Evolutionary conservation across 2,113 vertebrate species (phyloP), one percentile per base, ranked within the genome.

Genomic region (Chlorodrepanis virens): DNA sequence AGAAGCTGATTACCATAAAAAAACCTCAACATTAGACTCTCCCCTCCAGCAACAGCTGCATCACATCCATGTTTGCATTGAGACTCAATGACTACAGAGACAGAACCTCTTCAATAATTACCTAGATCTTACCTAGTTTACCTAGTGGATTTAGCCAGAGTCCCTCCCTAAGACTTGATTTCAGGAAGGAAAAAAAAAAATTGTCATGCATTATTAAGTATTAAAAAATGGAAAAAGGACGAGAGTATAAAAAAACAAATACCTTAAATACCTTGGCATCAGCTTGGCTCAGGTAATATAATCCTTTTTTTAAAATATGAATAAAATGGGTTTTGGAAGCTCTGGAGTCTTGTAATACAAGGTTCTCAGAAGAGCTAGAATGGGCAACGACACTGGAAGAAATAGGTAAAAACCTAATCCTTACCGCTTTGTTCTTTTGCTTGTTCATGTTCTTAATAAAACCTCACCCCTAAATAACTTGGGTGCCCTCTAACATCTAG

Each of bases 381-480:
- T 1, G 1, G 6, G 1, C 0, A 7, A 22, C 13, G 6, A 22
- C 18, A 3, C 21, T 53, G 14, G 35, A 82, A 69, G 31, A 85
- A 72, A 72, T 56, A 69, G 2, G 5, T 11, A 33, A 64, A 53
- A 29, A 6, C 1, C 1, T 10, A 8, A 31, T 11, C 22, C 21
- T 52, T 67, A 14, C 9, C 16, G 27, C 24, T 83, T 52, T 64
- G 14, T 33, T 50, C 14, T 83, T 83, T 74, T 69, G 2, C 12
- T 42, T 29, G 1, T 56, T 70, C 12, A 28, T 60, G 23, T 21
- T 37, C 21, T 75, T 86, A 29, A 39, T 6, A 64, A 44, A 84
- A 57, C 9, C 47, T 56, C 45, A n/a, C 9, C 14, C 4, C 6
- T 17, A 56, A 52, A 1, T 5, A 27, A 28, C 21, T 86, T 1